Conservation (phyloP, 1,140 invertebrate species). For the Aphidius ervi region DNA sequence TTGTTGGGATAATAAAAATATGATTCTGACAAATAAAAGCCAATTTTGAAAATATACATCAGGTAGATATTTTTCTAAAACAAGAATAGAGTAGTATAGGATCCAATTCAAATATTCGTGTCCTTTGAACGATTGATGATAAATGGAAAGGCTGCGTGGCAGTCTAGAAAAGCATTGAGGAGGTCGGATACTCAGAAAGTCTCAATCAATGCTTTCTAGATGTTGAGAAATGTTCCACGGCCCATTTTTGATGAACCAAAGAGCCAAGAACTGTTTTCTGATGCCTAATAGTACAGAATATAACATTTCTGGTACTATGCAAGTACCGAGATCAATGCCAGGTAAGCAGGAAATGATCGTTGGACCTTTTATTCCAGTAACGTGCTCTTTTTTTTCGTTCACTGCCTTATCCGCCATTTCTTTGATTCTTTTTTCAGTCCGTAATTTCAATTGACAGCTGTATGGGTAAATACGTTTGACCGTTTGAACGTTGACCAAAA, state of each 20-base stretch:
- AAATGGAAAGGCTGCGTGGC: slow-evolving; percentile 17
- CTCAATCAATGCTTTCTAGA: slow-evolving; percentile 16
- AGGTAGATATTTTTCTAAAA: slow-evolving; percentile 19
- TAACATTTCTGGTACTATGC: slow-evolving; percentile 27
- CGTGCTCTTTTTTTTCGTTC: no score
- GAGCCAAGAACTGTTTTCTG: slow-evolving; percentile 17
- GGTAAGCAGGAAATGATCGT: no score
- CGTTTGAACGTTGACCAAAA: no score
- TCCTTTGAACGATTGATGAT: slow-evolving; percentile 24
- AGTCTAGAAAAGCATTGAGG: slow-evolving; percentile 24
- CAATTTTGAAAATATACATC: slow-evolving; percentile 31
- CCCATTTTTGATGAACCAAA: slow-evolving; percentile 20
- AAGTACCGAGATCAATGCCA: no score
- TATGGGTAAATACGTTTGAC: no score
- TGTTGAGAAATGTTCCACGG: slow-evolving; percentile 20
- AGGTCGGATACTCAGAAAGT: slow-evolving; percentile 22
- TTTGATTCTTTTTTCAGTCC: no score
- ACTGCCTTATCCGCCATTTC: no score
- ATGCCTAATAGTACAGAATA: slow-evolving; percentile 28
- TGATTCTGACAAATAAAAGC: slow-evolving; percentile 24
- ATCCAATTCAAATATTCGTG: slow-evolving; percentile 26
- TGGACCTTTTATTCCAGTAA: no score
- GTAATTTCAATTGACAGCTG: no score
- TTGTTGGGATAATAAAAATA: slow-evolving; percentile 25
- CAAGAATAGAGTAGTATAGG: slow-evolving; percentile 27